Percentiles rank a stretch among this genome's conserved stretches.
phyloP scores from a whole-genome alignment of 2,797 vertebrate species.

The Dipus sagitta region DNA sequence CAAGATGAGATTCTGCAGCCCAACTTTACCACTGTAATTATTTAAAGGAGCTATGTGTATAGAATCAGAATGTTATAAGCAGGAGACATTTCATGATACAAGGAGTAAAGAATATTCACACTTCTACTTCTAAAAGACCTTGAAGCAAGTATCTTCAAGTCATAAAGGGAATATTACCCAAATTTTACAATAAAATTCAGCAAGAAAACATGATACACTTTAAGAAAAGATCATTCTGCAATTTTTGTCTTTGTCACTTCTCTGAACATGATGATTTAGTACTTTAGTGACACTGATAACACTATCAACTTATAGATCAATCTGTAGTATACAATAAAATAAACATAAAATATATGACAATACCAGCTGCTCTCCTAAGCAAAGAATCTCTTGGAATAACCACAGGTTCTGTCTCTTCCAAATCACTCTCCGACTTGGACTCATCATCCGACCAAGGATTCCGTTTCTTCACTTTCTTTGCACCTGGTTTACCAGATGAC shows the following conservation, averaged over 20 bases:
- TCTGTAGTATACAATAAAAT: slow-evolving; percentile 23
- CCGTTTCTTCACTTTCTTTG: slow-evolving; percentile 96
- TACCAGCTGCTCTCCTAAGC: slow-evolving; percentile 96
- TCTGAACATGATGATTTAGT: slow-evolving; percentile 26
- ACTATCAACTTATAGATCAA: not conserved
- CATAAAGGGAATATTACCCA: slow-evolving; percentile 1
- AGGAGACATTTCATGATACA: not conserved
- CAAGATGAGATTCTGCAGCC: slow-evolving; percentile 21
- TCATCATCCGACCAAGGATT: slow-evolving; percentile 99
- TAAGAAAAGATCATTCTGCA: slow-evolving; percentile 29
- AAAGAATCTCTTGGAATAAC: slow-evolving; percentile 96
- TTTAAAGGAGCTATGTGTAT: not conserved
- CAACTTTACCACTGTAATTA: not conserved
- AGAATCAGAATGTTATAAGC: slow-evolving; percentile 3
- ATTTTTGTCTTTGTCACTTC: slow-evolving; percentile 1
- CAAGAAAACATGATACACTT: slow-evolving; percentile 38
- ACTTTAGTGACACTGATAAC: slow-evolving; percentile 30
- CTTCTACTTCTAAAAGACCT: not conserved
- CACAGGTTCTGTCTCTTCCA: slow-evolving; percentile 93
- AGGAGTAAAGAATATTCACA: not conserved
- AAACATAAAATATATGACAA: slow-evolving; percentile 59
- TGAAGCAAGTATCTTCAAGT: slow-evolving; percentile 26
- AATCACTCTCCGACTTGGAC: slow-evolving; percentile 95
- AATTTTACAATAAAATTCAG: slow-evolving; percentile 23
- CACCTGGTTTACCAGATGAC: slow-evolving; percentile 88